Base-by-base conservation (phyloP, 2,888 invertebrate genomes). In the Lepetodrilus schrolli region DNA sequence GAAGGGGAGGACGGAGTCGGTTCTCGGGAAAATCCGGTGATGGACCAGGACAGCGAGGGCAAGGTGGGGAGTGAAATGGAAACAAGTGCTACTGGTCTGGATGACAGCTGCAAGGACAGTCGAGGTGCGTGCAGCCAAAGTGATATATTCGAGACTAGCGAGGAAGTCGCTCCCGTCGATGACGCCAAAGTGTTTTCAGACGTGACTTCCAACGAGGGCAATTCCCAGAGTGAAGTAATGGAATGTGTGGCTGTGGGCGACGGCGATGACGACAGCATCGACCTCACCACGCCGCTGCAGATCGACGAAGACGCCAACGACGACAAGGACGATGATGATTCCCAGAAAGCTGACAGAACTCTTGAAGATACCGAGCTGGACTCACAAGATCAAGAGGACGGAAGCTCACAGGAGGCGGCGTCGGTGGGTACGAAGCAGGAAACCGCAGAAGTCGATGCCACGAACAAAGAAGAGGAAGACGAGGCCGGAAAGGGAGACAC, bases 31-130 rank as follows among this genome's bases (percentile, higher is more conserved):
- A n/a, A n/a, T n/a, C n/a, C n/a, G n/a, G n/a, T n/a, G n/a, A n/a
- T n/a, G n/a, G n/a, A 70, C 73, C 13, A 43, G 8, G 43, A 43
- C 43, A 43, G 43, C 74, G 23, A 78, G 79, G 26, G 74, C 75
- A 38, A 75, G 78, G 47, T 74, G 75, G 47, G 73, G 79, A n/a
- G n/a, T n/a, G n/a, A n/a, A n/a, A n/a, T n/a, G n/a, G n/a, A n/a
- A n/a, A n/a, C n/a, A n/a, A n/a, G n/a, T n/a, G n/a, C n/a, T 0
- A 79, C 81, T 10, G 78, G 80, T 36, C 80, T 82, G 66, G 74
- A 5, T 76, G 43, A 36, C 38, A 74, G 77, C 51, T 73, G 74
- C 37, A 71, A 81, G 23, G 75, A 73, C 30, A 30, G 17, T 34
- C 34, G 7, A 30, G 10, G 26, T 7, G n/a, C 30, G n/a, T n/a